Percentiles rank a stretch among this genome's conserved stretches.
Conservation (phyloP, 2,888 invertebrate genomes). For the Tanytarsus gracilentus region DNA sequence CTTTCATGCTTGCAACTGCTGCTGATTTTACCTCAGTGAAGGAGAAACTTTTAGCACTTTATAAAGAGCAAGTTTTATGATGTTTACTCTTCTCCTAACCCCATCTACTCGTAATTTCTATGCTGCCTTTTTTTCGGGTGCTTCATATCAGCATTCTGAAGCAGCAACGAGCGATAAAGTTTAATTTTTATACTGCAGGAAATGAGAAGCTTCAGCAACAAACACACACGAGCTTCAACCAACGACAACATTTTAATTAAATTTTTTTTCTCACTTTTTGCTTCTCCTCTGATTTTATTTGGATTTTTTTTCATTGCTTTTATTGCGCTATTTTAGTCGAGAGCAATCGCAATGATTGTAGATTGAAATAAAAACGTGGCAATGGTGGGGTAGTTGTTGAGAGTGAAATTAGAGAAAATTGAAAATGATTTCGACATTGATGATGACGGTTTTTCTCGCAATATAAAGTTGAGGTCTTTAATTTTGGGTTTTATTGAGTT, state of each 20-base stretch:
- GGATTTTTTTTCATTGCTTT: neutral
- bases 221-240: too few species aligned
- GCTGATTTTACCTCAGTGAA: slow-evolving; percentile 5
- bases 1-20: slow-evolving; percentile 5
- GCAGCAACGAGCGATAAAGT: neutral
- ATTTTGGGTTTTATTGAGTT: too few species aligned
- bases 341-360: too few species aligned
- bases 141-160: slow-evolving; percentile 1
- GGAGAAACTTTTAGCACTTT: slow-evolving; percentile 28
- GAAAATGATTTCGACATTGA: too few species aligned
- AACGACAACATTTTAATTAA: slow-evolving; percentile 8
- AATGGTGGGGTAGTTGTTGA: too few species aligned
- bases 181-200: slow-evolving; percentile 4
- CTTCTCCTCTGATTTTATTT: neutral
- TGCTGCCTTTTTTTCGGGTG: neutral
- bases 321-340: neutral
- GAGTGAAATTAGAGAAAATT: too few species aligned
- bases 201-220: neutral
- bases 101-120: too few species aligned
- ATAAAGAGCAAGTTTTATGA: slow-evolving; percentile 28
- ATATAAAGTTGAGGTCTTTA: too few species aligned
- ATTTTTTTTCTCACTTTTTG: neutral
- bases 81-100: slow-evolving; percentile 20
- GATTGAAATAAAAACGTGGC: too few species aligned
- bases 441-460: too few species aligned